phyloP scores from a whole-genome alignment of 1,140 invertebrate species.

The Sycobia sp. region DNA sequence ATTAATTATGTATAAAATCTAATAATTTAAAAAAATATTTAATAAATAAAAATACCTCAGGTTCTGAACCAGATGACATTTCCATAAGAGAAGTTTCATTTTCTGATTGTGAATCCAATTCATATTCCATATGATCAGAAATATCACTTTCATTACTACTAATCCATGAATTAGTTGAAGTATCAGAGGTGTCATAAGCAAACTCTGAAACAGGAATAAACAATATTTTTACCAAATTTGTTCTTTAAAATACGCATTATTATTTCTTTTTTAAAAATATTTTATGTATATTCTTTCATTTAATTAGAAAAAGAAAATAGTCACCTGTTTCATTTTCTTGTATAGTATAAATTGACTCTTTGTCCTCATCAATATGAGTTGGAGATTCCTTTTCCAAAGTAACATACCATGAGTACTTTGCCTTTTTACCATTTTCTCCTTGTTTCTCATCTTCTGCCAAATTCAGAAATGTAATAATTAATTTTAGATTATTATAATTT shows the following conservation, averaged over 20 bases:
- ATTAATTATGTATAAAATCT: not conserved
- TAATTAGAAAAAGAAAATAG: not conserved
- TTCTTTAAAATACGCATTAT: too few relatives aligned
- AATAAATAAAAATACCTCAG: slow-evolving; percentile 36
- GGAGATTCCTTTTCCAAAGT: slow-evolving; percentile 46
- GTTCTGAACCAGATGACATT: slow-evolving; percentile 38
- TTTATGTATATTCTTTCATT: too few relatives aligned
- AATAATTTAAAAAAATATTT: not conserved
- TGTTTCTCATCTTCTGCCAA: slow-evolving; percentile 25
- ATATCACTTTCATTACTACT: slow-evolving; percentile 32
- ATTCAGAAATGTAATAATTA: too few relatives aligned
- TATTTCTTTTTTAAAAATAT: too few relatives aligned
- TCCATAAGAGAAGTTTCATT: slow-evolving; percentile 32
- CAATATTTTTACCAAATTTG: too few relatives aligned
- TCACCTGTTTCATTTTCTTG: slow-evolving; percentile 47
- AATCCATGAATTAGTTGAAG: slow-evolving; percentile 32
- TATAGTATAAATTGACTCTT: slow-evolving; percentile 44
- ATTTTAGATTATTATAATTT: not conserved
- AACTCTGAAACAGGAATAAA: slow-evolving; percentile 32
- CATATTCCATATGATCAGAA: slow-evolving; percentile 38
- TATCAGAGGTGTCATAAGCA: slow-evolving; percentile 43
- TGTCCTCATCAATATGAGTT: slow-evolving; percentile 41
- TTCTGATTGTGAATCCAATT: slow-evolving; percentile 37
- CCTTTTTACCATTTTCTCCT: slow-evolving; percentile 3
- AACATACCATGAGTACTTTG: slow-evolving; percentile 38